Conservation (phyloP, 2,888 invertebrate genomes). For the Plagodis dolabraria region DNA sequence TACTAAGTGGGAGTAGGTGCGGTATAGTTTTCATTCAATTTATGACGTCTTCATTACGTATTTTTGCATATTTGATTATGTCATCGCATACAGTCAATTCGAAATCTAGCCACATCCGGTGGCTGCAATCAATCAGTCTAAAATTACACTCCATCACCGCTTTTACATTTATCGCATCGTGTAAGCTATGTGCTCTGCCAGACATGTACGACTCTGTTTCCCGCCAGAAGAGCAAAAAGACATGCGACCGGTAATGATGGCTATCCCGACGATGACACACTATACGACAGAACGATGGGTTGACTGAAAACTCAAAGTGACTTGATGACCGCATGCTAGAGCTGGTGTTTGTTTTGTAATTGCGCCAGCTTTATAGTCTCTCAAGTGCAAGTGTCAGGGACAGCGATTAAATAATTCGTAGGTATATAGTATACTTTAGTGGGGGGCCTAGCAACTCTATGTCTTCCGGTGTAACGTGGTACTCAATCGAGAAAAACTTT, state of each 20-base stretch:
- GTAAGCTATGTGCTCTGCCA: slow-evolving; percentile 5
- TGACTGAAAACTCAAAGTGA: slow-evolving; percentile 1
- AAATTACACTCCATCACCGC: slow-evolving; percentile 20
- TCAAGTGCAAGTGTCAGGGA: too few relatives aligned
- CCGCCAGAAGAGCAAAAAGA: slow-evolving; percentile 63
- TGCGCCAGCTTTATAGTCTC: too few relatives aligned
- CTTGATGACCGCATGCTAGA: neutral
- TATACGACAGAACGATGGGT: slow-evolving; percentile 1
- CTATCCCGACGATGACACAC: slow-evolving; percentile 39
- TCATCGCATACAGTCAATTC: slow-evolving; percentile 9
- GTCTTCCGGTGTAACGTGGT: too few relatives aligned
- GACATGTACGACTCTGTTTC: slow-evolving; percentile 15
- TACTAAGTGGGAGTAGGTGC: too few relatives aligned
- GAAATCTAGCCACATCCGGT: slow-evolving; percentile 8
- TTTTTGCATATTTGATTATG: slow-evolving; percentile 6
- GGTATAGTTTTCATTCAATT: neutral
- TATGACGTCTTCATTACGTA: neutral
- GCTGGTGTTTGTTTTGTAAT: neutral
- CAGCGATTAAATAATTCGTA: too few relatives aligned
- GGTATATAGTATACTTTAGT: too few relatives aligned
- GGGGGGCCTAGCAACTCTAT: too few relatives aligned
- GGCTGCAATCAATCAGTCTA: slow-evolving; percentile 19
- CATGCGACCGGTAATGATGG: slow-evolving; percentile 59
- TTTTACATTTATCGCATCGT: slow-evolving; percentile 9
- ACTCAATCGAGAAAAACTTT: too few relatives aligned